Percentiles rank a stretch among this genome's conserved stretches.
Conservation (phyloP, 1,140 invertebrate species). For the Sitophilus oryzae region DNA sequence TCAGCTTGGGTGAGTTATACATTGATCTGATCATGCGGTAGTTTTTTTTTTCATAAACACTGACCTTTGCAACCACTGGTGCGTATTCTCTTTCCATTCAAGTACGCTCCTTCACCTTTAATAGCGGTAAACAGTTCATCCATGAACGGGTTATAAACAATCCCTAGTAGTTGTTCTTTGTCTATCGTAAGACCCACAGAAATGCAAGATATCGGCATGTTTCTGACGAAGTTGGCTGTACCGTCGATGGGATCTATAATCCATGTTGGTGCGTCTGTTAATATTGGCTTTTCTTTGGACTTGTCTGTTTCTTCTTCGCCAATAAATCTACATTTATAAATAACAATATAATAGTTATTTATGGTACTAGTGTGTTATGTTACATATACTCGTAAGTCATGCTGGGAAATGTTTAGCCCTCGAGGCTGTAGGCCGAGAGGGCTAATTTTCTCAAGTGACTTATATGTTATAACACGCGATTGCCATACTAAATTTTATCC, state of each 20-base stretch:
- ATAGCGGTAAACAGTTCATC: slow-evolving; percentile 67
- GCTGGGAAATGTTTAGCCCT: too few species aligned
- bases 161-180: slow-evolving; percentile 58
- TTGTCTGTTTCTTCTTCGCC: slow-evolving; percentile 67
- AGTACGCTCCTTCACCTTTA: slow-evolving; percentile 65
- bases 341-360: too few species aligned
- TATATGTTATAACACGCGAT: too few species aligned
- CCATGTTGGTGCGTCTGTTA: slow-evolving; percentile 81
- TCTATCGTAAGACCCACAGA: slow-evolving; percentile 60
- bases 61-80: slow-evolving; percentile 42
- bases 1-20: too few species aligned
- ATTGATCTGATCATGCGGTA: too few species aligned
- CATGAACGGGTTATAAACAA: slow-evolving; percentile 71
- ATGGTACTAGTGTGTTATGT: too few species aligned
- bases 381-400: too few species aligned
- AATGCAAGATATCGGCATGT: slow-evolving; percentile 59
- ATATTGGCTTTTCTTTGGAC: slow-evolving; percentile 49
- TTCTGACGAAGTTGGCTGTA: slow-evolving; percentile 67
- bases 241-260: slow-evolving; percentile 79
- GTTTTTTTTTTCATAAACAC: too few species aligned
- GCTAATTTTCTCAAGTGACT: background rate
- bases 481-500: too few species aligned
- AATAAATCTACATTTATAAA: background rate
- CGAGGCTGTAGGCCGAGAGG: background rate
- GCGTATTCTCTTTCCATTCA: slow-evolving; percentile 59